Evolutionary conservation across 1,140 invertebrate genomes (phyloP).

Genomic region (Drosophila serrata): DNA sequence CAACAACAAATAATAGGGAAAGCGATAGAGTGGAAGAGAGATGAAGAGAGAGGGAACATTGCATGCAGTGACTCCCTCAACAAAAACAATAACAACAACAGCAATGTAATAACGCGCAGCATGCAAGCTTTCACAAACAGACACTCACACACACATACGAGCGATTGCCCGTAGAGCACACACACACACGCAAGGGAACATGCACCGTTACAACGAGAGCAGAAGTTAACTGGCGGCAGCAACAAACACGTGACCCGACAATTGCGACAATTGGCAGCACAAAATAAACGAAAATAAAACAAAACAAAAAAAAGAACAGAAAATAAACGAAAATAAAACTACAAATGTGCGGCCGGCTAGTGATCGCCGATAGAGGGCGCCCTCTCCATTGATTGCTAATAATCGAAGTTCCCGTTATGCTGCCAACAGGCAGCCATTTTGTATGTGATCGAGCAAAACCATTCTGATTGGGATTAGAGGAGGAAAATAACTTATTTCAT

Average conservation of each 20-base stretch:
- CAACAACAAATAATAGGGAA: constrained; percentile 11
- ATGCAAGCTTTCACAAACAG: constrained; percentile 73
- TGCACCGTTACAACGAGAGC: constrained; percentile 80
- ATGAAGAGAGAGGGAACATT: constrained; percentile 34
- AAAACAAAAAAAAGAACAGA: constrained; percentile 34
- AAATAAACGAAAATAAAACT: constrained; percentile 30
- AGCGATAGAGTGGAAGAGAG: constrained; percentile 1
- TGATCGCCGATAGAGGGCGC: constrained; percentile 23
- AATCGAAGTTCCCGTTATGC: constrained; percentile 28
- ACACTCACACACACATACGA: constrained; percentile 51
- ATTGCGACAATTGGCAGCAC: constrained; percentile 78
- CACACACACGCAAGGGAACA: constrained; percentile 46
- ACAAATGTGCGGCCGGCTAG: constrained; percentile 1
- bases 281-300: constrained; percentile 47
- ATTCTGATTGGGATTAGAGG: neutral
- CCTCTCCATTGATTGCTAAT: constrained; percentile 18
- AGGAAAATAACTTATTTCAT: neutral
- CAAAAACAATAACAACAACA: constrained; percentile 42
- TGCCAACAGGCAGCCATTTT: constrained; percentile 52
- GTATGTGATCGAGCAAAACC: constrained; percentile 32
- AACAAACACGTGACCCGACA: constrained; percentile 80
- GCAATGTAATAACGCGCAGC: constrained; percentile 73
- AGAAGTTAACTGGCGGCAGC: constrained; percentile 79
- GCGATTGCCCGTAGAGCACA: constrained; percentile 12
- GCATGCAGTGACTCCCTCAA: constrained; percentile 74